phyloP scores from a whole-genome alignment of 1,140 invertebrate genomes.

The Drosophila busckii region DNA sequence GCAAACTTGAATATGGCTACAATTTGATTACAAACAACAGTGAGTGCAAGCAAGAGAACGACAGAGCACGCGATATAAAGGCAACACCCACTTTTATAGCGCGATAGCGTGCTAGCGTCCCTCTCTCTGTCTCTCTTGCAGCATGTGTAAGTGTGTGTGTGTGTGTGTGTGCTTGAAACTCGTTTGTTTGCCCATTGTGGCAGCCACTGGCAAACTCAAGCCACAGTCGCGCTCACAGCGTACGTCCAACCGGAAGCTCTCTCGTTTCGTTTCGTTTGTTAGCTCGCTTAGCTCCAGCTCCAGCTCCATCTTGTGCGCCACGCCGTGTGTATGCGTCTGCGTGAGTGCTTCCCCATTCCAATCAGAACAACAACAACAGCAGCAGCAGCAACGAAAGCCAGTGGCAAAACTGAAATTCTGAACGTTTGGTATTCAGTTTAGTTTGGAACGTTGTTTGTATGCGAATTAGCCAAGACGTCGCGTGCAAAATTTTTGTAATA shows the following conservation, averaged over 20 bases:
- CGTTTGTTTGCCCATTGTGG: constrained; percentile 64
- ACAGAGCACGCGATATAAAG: constrained; percentile 19
- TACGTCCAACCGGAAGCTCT: constrained; percentile 69
- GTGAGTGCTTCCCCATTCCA: constrained; percentile 53
- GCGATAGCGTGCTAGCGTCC: too few species aligned
- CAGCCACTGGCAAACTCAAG: constrained; percentile 23
- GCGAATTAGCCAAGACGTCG: constrained; percentile 22
- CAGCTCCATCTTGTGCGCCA: constrained; percentile 58
- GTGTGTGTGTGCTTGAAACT: constrained; percentile 37
- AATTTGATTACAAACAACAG: constrained; percentile 53
- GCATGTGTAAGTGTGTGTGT: background rate
- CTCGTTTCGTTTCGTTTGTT: constrained; percentile 29
- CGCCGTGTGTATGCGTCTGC: background rate
- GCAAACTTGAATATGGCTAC: constrained; percentile 73
- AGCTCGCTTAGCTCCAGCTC: constrained; percentile 3
- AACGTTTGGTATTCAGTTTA: constrained; percentile 48
- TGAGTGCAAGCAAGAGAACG: constrained; percentile 13
- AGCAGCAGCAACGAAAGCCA: constrained; percentile 5
- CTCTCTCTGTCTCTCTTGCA: too few species aligned
- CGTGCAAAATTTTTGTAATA: constrained; percentile 20
- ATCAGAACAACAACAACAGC: constrained; percentile 43
- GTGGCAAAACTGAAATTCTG: constrained; percentile 35
- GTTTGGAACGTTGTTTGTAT: constrained; percentile 28
- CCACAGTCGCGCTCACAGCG: constrained; percentile 51
- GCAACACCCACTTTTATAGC: constrained; percentile 64